Base-by-base conservation (phyloP, 2,113 vertebrate species). In the Rhinolophus sinicus region DNA sequence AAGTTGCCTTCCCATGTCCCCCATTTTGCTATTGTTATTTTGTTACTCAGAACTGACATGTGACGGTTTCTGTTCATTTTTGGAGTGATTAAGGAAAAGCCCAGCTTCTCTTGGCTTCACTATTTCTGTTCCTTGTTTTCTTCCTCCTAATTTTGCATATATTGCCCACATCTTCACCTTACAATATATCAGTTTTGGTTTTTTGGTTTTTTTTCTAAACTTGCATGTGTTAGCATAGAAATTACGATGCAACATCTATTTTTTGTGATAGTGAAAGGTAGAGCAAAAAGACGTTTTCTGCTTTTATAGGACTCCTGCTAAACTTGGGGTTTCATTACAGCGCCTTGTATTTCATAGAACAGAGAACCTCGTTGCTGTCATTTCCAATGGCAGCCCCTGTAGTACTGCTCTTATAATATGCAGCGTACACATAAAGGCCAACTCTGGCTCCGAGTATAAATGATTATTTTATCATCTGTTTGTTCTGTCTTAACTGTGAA, bases 1-100 rank as follows among this genome's bases (percentile, higher is more conserved):
- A 38, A 16, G 52, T 5, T 28, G 8, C 35, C 8, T 60, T 21
- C 56, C 30, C 3, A 1, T 21, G 52, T 40, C 9, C 6, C 33
- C 44, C 15, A 0, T 33, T 54, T 60, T 47, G 2, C 64, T 19
- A 0, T 3, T 12, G 13, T 50, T 33, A 0, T 14, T 72, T 14
- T 33, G 21, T 56, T 64, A 67, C 21, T 47, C 4, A 2, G 62
- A 5, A 33, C 6, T 40, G 76, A 30, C 28, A 1, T 0, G 8
- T 1, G 0, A 40, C 19, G 40, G 10, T 28, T 54, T 44, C 73
- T 65, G 67, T n/a, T 78, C 0, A 38, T 60, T 65, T 78, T 62
- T 16, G 9, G 40, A 13, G 3, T 22, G 30, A 44, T 40, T 15
- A 13, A 22, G 8, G 10, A 18, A 52, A n/a, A 56, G 14, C 8